A percentile compares a stretch with the other conserved stretches of the same genome.
phyloP scores from a whole-genome alignment of 2,888 invertebrate species.

The Aphidoletes aphidimyza region DNA sequence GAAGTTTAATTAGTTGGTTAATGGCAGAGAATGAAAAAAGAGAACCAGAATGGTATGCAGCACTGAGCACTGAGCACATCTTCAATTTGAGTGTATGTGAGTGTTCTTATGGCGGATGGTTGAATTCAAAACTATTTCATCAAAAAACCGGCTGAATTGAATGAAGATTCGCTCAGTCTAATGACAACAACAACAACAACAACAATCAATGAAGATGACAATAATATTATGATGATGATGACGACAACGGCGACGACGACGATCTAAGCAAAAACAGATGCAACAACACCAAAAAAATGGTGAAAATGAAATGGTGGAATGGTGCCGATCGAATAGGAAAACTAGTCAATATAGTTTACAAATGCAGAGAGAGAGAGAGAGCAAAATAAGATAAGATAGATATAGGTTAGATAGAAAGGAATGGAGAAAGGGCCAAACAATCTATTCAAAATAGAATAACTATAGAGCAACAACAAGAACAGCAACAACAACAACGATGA shows the following conservation, averaged over 20 bases:
- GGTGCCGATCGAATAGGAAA: not conserved
- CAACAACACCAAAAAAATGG: not conserved
- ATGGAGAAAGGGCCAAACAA: not conserved
- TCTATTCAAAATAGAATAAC: conserved; percentile 12
- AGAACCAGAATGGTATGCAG: no score
- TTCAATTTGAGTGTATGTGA: no score
- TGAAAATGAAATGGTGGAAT: not conserved
- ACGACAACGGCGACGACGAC: not conserved
- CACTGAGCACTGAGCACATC: no score
- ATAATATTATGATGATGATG: not conserved
- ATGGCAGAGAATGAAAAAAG: no score
- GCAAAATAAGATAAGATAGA: no score
- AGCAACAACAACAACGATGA: not conserved
- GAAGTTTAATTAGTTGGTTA: no score
- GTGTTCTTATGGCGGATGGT: no score
- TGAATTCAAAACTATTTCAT: not conserved
- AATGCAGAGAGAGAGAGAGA: not conserved
- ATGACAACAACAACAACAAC: no score
- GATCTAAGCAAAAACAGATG: not conserved
- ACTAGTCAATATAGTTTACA: not conserved
- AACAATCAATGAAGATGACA: not conserved
- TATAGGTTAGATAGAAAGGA: no score
- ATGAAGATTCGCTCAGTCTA: no score
- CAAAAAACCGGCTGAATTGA: no score
- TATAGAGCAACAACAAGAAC: not conserved